Evolutionary conservation across 2,797 vertebrate species (phyloP).

Genomic region (Prionace glauca): DNA sequence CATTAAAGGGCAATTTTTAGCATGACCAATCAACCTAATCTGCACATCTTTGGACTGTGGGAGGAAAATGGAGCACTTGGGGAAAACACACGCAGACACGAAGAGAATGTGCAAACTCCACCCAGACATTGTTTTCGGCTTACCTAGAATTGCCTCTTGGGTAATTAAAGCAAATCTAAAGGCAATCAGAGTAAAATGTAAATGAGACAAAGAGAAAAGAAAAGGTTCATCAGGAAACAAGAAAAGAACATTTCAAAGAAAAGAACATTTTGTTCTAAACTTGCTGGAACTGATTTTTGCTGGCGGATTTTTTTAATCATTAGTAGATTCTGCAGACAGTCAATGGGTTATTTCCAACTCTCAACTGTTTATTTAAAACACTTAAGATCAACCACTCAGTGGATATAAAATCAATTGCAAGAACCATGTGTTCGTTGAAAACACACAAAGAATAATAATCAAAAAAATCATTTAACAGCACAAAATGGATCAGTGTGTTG

Average conservation of each 20-base stretch:
- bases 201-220: background rate
- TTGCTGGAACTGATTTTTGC: conserved; percentile 13
- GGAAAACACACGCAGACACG: too few relatives aligned
- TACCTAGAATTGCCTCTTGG: background rate
- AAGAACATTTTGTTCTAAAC: conserved; percentile 18
- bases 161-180: background rate
- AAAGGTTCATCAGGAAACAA: background rate
- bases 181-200: background rate
- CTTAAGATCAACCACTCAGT: conserved; percentile 31
- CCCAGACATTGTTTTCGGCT: background rate
- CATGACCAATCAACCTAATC: too few relatives aligned
- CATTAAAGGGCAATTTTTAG: too few relatives aligned
- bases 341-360: conserved; percentile 26
- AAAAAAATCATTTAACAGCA: conserved; percentile 34
- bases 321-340: background rate
- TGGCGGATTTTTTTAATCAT: background rate
- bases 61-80: too few relatives aligned
- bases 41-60: too few relatives aligned
- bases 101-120: too few relatives aligned
- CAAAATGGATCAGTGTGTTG: background rate
- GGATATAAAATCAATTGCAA: conserved; percentile 35
- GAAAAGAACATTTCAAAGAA: conserved; percentile 33
- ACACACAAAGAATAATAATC: conserved; percentile 37
- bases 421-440: conserved; percentile 36
- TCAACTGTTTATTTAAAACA: conserved; percentile 31